phyloP scores from a whole-genome alignment of 2,888 invertebrate genomes.

The Sisyra terminalis region DNA sequence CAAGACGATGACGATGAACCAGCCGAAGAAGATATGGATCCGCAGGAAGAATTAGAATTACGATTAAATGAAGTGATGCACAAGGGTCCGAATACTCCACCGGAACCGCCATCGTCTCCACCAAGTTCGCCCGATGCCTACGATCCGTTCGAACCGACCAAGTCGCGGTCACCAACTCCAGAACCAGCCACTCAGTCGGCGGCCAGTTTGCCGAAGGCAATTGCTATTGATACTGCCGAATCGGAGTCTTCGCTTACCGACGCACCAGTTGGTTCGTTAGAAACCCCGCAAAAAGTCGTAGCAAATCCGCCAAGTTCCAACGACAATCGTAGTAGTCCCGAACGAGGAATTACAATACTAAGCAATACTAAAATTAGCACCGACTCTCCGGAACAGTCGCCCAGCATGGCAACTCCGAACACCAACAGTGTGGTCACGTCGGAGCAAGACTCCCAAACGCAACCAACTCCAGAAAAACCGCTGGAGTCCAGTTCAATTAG shows the following conservation, averaged over 20 bases:
- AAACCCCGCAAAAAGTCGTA: constrained; percentile 31
- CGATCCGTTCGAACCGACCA: constrained; percentile 84
- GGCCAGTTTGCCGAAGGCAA: constrained; percentile 5
- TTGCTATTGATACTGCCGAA: constrained; percentile 8
- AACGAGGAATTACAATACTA: constrained; percentile 40
- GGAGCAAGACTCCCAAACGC: constrained; percentile 3
- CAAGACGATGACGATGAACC: constrained; percentile 26
- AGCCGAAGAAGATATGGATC: constrained; percentile 15
- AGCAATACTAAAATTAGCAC: constrained; percentile 26
- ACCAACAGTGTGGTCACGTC: constrained; percentile 12
- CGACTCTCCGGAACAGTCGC: constrained; percentile 10
- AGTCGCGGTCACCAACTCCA: constrained; percentile 53
- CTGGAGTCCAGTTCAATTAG: constrained; percentile 16
- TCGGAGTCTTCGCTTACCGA: constrained; percentile 10
- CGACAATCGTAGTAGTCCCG: constrained; percentile 34
- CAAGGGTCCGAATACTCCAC: constrained; percentile 57
- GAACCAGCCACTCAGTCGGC: constrained; percentile 20
- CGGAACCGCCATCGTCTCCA: constrained; percentile 47
- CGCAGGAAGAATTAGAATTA: constrained; percentile 16
- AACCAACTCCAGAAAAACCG: constrained; percentile 10
- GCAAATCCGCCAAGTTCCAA: constrained; percentile 30
- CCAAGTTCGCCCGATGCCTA: constrained; percentile 68
- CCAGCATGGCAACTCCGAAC: constrained; percentile 19
- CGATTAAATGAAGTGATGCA: constrained; percentile 22
- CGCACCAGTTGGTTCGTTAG: constrained; percentile 19